Conservation (phyloP, 1,140 invertebrate genomes). For the Drosophila tani region DNA sequence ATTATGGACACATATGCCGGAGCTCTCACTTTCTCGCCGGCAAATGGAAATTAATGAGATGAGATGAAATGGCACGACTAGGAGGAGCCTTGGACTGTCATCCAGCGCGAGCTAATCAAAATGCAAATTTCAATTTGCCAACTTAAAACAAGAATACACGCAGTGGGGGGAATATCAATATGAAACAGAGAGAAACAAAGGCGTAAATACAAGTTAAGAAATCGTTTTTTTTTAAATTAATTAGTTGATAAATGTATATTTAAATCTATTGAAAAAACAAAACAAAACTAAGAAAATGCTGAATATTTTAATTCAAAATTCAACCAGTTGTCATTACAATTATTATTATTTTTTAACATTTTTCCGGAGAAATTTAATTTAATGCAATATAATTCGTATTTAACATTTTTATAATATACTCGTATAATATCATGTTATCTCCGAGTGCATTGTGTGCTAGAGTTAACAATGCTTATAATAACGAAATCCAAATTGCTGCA, state of each 20-base stretch:
- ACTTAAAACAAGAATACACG: slow-evolving; percentile 30
- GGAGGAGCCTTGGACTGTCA: slow-evolving; percentile 36
- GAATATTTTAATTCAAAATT: no score
- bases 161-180: slow-evolving; percentile 1
- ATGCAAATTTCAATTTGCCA: slow-evolving; percentile 81
- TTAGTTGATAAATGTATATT: background rate
- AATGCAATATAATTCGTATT: no score
- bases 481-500: slow-evolving; percentile 44
- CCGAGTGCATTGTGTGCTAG: background rate
- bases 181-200: slow-evolving; percentile 2
- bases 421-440: no score
- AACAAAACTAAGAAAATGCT: no score
- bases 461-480: slow-evolving; percentile 50
- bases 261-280: background rate
- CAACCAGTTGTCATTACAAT: no score
- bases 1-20: slow-evolving; percentile 58
- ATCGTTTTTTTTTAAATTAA: background rate
- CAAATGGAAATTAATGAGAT: slow-evolving; percentile 56
- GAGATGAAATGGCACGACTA: slow-evolving; percentile 2
- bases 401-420: no score
- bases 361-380: background rate
- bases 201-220: background rate
- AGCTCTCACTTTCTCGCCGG: slow-evolving; percentile 25
- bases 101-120: slow-evolving; percentile 66
- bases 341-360: background rate